These are phyloP conservation scores for Hiodon tergisus DNA, from an alignment of 2,113 vertebrate species.

Conservation along the genomic window DNA sequence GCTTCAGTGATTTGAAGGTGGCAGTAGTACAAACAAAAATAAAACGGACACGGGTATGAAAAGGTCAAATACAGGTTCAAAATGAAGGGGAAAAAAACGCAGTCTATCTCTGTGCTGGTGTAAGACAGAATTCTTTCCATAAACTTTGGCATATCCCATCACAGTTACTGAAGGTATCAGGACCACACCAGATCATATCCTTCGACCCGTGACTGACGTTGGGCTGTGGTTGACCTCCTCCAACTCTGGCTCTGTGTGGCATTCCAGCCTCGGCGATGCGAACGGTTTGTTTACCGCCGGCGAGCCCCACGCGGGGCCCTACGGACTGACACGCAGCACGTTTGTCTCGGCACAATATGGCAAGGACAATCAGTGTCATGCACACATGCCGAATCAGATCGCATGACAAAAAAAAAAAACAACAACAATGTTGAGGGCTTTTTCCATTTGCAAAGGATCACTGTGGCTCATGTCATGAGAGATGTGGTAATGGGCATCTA, in stretches of 20 bases:
- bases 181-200: no score
- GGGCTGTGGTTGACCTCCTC: constrained; percentile 2
- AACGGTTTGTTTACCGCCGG: background rate
- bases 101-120: background rate
- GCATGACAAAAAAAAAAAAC: background rate
- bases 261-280: background rate
- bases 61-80: no score
- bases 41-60: no score
- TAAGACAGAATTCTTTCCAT: no score
- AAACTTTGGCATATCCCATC: no score
- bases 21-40: no score
- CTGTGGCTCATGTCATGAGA: background rate
- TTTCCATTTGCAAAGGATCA: background rate
- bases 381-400: background rate
- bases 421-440: background rate
- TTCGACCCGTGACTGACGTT: background rate
- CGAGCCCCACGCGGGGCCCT: background rate
- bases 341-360: background rate
- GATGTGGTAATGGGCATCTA: background rate
- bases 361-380: no score
- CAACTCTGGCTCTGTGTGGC: background rate
- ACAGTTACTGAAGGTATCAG: no score
- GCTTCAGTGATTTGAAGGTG: no score
- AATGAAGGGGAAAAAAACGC: no score
- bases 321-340: background rate